A percentile compares a stretch with the other conserved stretches of the same genome.
Conservation (phyloP, 2,113 vertebrate species). For the Pedetes capensis region DNA sequence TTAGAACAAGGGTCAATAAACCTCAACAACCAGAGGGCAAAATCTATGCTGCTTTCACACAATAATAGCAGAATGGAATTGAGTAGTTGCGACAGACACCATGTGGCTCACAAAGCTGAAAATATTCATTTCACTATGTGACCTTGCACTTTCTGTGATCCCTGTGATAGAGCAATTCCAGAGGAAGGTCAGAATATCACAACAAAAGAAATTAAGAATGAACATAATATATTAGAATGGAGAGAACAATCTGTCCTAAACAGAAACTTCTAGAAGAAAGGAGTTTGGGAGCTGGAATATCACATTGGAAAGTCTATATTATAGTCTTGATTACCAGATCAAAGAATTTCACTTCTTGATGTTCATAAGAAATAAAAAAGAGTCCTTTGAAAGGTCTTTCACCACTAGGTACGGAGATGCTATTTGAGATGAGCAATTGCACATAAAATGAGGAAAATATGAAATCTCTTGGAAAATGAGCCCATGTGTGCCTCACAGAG, state of each 20-base stretch:
- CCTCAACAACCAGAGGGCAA: background rate
- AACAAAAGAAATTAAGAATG: background rate
- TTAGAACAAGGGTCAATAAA: background rate
- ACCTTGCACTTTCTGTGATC: background rate
- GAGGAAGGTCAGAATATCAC: background rate
- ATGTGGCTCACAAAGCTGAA: background rate
- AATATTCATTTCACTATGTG: background rate
- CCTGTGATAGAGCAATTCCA: background rate
- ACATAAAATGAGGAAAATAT: background rate
- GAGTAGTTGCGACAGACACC: background rate
- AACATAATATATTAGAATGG: background rate
- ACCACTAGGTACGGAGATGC: background rate
- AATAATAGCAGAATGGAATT: background rate
- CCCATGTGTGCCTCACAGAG: background rate
- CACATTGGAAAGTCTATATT: background rate
- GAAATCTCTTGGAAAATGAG: background rate
- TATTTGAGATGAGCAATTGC: background rate
- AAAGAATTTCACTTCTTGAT: background rate
- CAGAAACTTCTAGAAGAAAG: background rate
- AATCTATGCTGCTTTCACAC: background rate
- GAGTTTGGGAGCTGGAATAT: fast-evolving
- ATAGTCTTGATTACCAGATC: background rate
- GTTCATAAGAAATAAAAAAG: background rate
- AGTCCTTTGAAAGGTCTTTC: background rate
- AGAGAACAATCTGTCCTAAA: background rate